Conservation (phyloP, 2,888 invertebrate species). For the Tenthredo mesomela region DNA sequence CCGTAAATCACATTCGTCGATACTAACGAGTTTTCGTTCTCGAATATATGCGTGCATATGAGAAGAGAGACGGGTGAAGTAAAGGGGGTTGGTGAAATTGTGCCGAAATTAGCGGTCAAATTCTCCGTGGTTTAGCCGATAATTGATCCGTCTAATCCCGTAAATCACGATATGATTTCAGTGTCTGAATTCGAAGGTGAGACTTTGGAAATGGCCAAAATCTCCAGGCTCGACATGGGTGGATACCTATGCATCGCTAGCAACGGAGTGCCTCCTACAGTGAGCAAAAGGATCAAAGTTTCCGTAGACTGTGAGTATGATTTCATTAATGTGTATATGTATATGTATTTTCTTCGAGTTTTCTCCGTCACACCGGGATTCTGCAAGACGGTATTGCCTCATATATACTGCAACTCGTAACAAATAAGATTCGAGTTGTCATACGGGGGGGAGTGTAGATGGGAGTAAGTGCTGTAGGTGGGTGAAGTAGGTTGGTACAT, state of each 20-base stretch:
- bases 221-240: slow-evolving; percentile 94
- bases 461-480: slow-evolving; percentile 16
- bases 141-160: slow-evolving; percentile 46
- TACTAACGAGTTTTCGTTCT: slow-evolving; percentile 24
- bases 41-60: background rate
- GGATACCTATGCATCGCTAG: slow-evolving; percentile 93
- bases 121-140: background rate
- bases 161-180: slow-evolving; percentile 75
- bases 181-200: slow-evolving; percentile 93
- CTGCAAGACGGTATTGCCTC: background rate
- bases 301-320: slow-evolving; percentile 95
- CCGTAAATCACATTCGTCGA: slow-evolving; percentile 19
- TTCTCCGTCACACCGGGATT: background rate
- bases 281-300: slow-evolving; percentile 95
- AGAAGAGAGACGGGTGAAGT: background rate
- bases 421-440: slow-evolving; percentile 42
- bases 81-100: slow-evolving; percentile 5
- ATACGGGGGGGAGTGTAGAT: too few species aligned
- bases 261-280: slow-evolving; percentile 93
- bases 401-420: background rate
- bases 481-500: slow-evolving; percentile 45
- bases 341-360: background rate
- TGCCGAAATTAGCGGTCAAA: slow-evolving; percentile 39
- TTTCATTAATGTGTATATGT: background rate
- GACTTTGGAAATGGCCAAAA: slow-evolving; percentile 89